These are phyloP conservation scores for Ciconia stormi DNA, from an alignment of 2,113 vertebrate species.

Conservation along the genomic window DNA sequence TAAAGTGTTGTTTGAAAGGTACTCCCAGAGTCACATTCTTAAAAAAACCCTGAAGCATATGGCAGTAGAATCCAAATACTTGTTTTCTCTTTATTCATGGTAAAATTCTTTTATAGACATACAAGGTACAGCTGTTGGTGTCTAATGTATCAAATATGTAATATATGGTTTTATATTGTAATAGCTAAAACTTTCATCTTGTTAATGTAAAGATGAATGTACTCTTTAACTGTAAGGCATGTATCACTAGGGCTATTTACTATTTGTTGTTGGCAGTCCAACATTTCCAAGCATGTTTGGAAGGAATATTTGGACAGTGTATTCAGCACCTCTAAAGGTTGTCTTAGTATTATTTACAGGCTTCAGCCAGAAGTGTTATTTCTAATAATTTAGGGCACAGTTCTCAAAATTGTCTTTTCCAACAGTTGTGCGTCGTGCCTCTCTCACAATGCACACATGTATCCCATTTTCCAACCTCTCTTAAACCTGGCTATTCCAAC, in stretches of 20 bases:
- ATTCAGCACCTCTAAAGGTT: background rate
- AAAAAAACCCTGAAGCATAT: background rate
- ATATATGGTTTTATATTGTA: background rate
- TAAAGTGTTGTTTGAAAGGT: background rate
- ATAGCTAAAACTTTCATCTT: background rate
- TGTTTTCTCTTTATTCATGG: background rate
- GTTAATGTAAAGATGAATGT: background rate
- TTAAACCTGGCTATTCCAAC: background rate
- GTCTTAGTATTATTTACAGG: background rate
- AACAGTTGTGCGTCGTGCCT: background rate
- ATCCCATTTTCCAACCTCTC: background rate
- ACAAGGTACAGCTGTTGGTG: background rate
- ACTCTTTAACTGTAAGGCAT: background rate
- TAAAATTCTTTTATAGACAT: background rate
- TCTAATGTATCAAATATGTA: background rate
- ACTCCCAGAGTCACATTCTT: background rate
- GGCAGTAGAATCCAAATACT: background rate
- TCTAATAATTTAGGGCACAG: background rate
- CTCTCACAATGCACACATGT: background rate
- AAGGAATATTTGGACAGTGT: background rate
- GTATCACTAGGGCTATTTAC: background rate
- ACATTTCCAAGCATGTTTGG: background rate
- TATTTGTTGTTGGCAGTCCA: background rate
- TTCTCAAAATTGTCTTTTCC: background rate
- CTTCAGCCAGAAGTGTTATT: background rate